Percentiles rank a stretch among this genome's conserved stretches.
phyloP scores from a whole-genome alignment of 2,797 vertebrate species.

The Gymnopithys bicolor region DNA sequence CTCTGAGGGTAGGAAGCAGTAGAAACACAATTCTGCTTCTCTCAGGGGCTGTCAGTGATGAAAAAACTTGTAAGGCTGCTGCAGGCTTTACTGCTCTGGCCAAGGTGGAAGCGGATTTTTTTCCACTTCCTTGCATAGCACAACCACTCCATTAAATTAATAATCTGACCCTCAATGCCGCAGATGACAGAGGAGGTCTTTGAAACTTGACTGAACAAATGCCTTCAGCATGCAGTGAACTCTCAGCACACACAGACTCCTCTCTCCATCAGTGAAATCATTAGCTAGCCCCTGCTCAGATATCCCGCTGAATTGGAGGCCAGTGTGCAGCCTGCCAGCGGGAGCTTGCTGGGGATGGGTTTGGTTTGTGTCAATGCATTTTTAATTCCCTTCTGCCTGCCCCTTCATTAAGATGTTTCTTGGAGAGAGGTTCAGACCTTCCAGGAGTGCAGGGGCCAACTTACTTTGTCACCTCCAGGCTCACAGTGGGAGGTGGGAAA shows the following conservation, averaged over 20 bases:
- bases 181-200: slow-evolving; percentile 24
- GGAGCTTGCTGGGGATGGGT: not conserved
- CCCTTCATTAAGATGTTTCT: not conserved
- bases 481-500: rapidly evolving
- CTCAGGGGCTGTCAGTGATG: not conserved
- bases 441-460: not conserved
- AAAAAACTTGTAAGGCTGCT: not conserved
- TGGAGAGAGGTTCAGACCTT: not conserved
- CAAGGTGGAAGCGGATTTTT: slow-evolving; percentile 18
- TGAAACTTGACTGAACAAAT: slow-evolving; percentile 43
- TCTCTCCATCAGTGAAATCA: not conserved
- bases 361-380: not conserved
- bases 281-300: not conserved
- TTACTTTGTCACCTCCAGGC: not conserved
- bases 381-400: not conserved
- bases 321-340: not conserved
- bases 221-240: slow-evolving; percentile 12
- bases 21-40: not conserved
- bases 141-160: slow-evolving; percentile 27
- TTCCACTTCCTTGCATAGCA: slow-evolving; percentile 20
- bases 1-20: not conserved
- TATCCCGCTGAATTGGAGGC: not conserved
- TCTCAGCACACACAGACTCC: not conserved
- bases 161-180: not conserved
- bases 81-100: not conserved